phyloP scores from a whole-genome alignment of 1,140 invertebrate species.

The Lepidurus apus region DNA sequence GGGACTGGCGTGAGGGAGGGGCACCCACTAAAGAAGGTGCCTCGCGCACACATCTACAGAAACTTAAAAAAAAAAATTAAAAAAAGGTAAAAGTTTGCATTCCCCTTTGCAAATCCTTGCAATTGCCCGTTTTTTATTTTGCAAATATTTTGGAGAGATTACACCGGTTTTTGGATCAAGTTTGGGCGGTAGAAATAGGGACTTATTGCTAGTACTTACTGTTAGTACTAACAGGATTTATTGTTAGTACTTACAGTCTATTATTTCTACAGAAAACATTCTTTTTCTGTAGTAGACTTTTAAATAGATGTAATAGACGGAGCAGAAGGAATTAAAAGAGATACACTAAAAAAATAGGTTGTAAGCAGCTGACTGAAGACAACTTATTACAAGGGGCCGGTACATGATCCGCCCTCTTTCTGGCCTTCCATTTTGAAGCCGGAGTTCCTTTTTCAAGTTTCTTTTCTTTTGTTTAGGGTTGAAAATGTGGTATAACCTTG shows the following conservation, averaged over 20 bases:
- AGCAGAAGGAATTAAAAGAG: not conserved
- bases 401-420: not conserved
- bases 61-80: too few relatives aligned
- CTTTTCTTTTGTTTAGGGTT: not conserved
- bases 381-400: conserved; percentile 7
- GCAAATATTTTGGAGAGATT: not conserved
- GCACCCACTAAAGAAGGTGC: not conserved
- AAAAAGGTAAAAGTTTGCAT: too few relatives aligned
- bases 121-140: not conserved
- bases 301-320: not conserved
- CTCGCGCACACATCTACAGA: too few relatives aligned
- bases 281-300: not conserved
- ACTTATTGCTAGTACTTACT: too few relatives aligned
- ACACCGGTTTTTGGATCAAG: not conserved
- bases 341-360: not conserved
- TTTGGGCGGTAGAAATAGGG: not conserved
- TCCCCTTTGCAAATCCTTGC: not conserved
- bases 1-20: conserved; percentile 12
- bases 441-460: not conserved
- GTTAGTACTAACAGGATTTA: too few relatives aligned
- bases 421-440: not conserved
- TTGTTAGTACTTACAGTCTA: not conserved
- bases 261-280: not conserved
- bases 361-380: not conserved
- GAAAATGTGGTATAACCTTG: not conserved